Evolutionary conservation across 2,113 vertebrate genomes (phyloP).

Genomic region (Eretmochelys imbricata): DNA sequence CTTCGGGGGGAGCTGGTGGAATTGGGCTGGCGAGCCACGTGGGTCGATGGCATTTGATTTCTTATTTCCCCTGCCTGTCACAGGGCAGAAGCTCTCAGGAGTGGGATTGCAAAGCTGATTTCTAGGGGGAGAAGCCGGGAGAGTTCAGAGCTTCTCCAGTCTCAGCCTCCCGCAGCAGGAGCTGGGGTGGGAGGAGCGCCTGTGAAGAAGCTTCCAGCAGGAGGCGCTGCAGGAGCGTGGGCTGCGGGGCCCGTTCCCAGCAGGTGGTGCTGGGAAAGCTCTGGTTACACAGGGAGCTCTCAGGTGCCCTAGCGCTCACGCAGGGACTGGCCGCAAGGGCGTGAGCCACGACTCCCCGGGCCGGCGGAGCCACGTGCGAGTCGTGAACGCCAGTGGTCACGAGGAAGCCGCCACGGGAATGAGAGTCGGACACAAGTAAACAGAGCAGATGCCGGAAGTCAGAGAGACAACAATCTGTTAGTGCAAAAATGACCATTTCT

Average conservation of each 20-base stretch:
- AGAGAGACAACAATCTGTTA: conserved; percentile 44
- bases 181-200: neutral
- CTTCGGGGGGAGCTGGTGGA: neutral
- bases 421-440: neutral
- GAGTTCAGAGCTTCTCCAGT: neutral
- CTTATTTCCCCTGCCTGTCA: no score
- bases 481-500: conserved; percentile 41
- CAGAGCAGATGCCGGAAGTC: neutral
- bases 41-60: neutral
- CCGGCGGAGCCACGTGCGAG: neutral
- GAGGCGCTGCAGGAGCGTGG: neutral
- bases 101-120: neutral
- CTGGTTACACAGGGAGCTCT: neutral
- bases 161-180: neutral
- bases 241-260: neutral
- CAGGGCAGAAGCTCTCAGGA: neutral
- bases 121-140: neutral
- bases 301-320: neutral
- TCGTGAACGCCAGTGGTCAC: neutral
- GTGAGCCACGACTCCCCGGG: neutral
- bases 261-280: neutral
- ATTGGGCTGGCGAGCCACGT: neutral
- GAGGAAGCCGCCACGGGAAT: no score
- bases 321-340: neutral
- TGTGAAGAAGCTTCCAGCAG: neutral